phyloP scores from a whole-genome alignment of 2,797 vertebrate genomes.

The Onychomys arenicola region DNA sequence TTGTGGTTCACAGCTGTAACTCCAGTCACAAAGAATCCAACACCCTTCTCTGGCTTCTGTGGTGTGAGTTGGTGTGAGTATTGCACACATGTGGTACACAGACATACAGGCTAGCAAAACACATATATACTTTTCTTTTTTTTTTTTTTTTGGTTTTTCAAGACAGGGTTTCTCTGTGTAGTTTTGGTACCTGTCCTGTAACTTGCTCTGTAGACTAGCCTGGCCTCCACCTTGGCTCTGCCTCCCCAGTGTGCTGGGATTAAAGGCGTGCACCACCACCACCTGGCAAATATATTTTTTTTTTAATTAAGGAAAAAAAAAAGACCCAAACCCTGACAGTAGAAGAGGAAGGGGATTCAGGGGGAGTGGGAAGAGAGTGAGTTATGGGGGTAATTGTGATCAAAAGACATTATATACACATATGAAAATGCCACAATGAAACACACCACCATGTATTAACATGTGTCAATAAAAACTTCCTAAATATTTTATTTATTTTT shows the following conservation, averaged over 20 bases:
- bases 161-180: no score
- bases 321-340: not conserved
- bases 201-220: no score
- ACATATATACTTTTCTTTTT: not conserved
- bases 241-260: no score
- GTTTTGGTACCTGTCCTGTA: no score
- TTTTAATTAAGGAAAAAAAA: not conserved
- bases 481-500: not conserved
- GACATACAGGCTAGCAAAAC: not conserved
- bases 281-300: not conserved
- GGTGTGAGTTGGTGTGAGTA: not conserved
- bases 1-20: not conserved
- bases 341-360: not conserved
- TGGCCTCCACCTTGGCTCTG: no score
- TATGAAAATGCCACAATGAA: not conserved
- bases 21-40: not conserved
- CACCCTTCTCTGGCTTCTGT: not conserved
- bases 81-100: not conserved
- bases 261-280: no score
- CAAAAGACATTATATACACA: not conserved
- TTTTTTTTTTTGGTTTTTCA: no score
- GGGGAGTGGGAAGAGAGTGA: no score
- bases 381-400: no score
- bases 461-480: not conserved
- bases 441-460: not conserved